Evolutionary conservation across 2,888 invertebrate species (phyloP), one percentile per base, ranked within the genome.

Genomic region (Trichopria drosophilae): DNA sequence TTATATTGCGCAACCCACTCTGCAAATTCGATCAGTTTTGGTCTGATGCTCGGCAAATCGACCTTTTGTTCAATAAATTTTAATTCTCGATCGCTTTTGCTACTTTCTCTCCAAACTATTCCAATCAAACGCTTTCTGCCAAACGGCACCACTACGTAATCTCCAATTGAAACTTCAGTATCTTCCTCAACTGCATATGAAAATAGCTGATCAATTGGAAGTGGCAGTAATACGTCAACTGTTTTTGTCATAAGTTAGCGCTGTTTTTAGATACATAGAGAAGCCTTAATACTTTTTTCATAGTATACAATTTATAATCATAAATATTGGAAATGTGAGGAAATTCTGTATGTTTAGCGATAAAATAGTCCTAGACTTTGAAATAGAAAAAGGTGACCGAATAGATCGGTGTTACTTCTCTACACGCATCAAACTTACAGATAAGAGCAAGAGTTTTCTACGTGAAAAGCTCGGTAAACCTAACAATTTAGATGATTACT

Each of bases 401-500:
- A 39, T 39, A 39, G 39, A 39, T 39, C 39, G 13, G 28, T 39
- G 28, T 15, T 39, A 39, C 26, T 39, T 39, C 28, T 39, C 39
- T 39, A 28, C 24, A 13, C 26, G 39, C 28, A 39, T 39, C 24
- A 39, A 39, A 28, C 39, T 39, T 24, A 39, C 39, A 39, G 16
- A 39, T 16, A 28, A 39, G 28, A 39, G 39, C 15, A 39, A 39
- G 28, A 39, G 28, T 39, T 16, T 39, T 39, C 28, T 39, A 28
- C 39, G 39, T 15, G 39, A 39, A 28, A 10, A 39, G 16, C 39
- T 39, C 28, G 39, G 39, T 28, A 24, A 39, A 41, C 29, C 29
- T n/a, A 29, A 41, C 29, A 41, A 41, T 12, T n/a, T 41, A 41
- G 41, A 41, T 41, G 28, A 41, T 12, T 29, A 41, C 41, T 41